phyloP scores from a whole-genome alignment of 2,888 invertebrate species.

The Aleiodes leptofemur region DNA sequence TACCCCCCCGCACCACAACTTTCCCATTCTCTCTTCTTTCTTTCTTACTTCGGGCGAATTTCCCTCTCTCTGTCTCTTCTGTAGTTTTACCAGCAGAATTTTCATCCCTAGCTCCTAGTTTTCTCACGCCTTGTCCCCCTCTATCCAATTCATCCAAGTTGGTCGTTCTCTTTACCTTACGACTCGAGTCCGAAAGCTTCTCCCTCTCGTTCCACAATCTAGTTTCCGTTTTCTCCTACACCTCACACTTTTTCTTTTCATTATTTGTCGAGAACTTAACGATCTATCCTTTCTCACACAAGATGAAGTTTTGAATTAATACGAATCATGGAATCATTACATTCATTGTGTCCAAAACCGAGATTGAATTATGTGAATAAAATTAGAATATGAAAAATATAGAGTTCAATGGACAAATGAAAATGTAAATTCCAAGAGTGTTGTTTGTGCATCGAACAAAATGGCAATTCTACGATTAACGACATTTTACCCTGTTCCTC shows the following conservation, averaged over 20 bases:
- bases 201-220: not conserved
- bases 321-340: conserved; percentile 21
- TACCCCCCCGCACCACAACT: conserved; percentile 15
- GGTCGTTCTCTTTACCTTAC: conserved; percentile 14
- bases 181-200: conserved; percentile 16
- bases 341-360: not conserved
- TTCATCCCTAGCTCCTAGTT: conserved; percentile 3
- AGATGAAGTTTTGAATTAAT: conserved; percentile 6
- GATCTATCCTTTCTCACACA: conserved; percentile 3
- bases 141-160: conserved; percentile 28
- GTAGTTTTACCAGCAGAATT: conserved; percentile 22
- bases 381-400: conserved; percentile 19
- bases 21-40: conserved; percentile 33
- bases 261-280: conserved; percentile 8
- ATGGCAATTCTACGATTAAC: conserved; percentile 45
- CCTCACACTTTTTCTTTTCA: not conserved
- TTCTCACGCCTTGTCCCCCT: conserved; percentile 5
- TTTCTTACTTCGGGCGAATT: not conserved
- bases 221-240: too few relatives aligned
- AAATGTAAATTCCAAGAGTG: conserved; percentile 9
- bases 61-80: conserved; percentile 37
- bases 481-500: conserved; percentile 16
- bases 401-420: not conserved
- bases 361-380: not conserved
- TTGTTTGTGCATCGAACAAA: conserved; percentile 34